Percentiles rank a stretch among this genome's conserved stretches.
These are phyloP conservation scores for Megalonaias nervosa DNA, from an alignment of 1,140 invertebrate species.

Conservation along the genomic window DNA sequence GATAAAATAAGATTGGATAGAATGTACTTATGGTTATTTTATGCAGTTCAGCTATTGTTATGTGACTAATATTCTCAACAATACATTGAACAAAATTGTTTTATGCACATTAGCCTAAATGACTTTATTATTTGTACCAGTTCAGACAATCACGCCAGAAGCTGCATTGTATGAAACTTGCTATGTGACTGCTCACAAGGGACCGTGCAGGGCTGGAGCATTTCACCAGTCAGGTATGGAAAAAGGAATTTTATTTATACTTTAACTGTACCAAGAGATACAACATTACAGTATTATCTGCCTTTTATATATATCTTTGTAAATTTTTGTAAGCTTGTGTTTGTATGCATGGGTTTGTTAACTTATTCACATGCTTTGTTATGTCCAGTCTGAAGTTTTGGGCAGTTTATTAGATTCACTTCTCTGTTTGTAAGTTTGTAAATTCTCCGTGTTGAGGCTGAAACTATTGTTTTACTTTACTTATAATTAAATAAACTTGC, in stretches of 20 bases:
- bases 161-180: constrained; percentile 98
- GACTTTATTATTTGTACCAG: constrained; percentile 50
- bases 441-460: no score
- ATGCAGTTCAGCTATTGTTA: not conserved
- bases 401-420: no score
- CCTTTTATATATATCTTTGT: no score
- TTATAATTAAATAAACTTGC: no score
- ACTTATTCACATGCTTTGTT: no score
- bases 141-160: constrained; percentile 84
- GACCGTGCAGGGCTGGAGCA: constrained; percentile 93
- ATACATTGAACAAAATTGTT: not conserved
- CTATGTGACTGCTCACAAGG: constrained; percentile 99
- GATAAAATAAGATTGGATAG: no score
- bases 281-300: not conserved
- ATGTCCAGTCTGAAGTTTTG: no score
- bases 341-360: no score
- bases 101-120: not conserved
- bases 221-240: constrained; percentile 88
- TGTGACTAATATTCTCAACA: not conserved
- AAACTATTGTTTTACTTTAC: no score
- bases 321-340: no score
- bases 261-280: not conserved
- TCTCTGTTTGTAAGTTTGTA: no score
- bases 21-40: no score
- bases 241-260: not conserved